Evolutionary conservation across 2,797 vertebrate species (phyloP).

Genomic region (Girardinus metallicus): DNA sequence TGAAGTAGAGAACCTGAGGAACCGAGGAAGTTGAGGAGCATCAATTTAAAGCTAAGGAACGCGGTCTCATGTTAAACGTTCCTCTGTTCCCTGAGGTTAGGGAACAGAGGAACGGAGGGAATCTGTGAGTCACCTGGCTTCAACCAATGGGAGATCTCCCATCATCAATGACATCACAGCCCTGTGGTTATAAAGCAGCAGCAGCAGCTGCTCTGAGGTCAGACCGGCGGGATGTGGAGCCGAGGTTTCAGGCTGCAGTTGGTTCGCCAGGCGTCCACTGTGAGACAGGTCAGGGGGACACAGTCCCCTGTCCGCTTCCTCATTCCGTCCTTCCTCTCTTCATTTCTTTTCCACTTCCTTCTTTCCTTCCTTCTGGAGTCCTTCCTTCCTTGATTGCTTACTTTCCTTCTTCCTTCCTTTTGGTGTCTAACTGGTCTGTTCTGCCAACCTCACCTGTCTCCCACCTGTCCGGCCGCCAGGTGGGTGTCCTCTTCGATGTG

Average conservation of each 20-base stretch:
- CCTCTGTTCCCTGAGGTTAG: too few species aligned
- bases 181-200: constrained; percentile 34
- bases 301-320: neutral
- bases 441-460: neutral
- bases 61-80: neutral
- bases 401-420: neutral
- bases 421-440: neutral
- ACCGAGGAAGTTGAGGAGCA: neutral
- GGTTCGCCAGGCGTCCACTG: constrained; percentile 28
- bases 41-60: neutral
- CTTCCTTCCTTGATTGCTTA: neutral
- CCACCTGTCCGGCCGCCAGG: constrained; percentile 54
- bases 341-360: too few species aligned
- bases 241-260: constrained; percentile 45
- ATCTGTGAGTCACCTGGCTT: neutral
- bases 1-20: neutral
- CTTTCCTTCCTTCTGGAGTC: neutral
- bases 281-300: constrained; percentile 52
- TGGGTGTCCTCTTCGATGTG: constrained; percentile 89
- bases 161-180: constrained; percentile 16
- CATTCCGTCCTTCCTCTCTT: too few species aligned
- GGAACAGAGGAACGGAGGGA: too few species aligned
- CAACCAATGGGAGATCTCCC: neutral
- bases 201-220: neutral
- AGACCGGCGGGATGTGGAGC: constrained; percentile 57